Evolutionary conservation across 1,140 invertebrate species (phyloP).

Genomic region (Drosophila rhopaloa): DNA sequence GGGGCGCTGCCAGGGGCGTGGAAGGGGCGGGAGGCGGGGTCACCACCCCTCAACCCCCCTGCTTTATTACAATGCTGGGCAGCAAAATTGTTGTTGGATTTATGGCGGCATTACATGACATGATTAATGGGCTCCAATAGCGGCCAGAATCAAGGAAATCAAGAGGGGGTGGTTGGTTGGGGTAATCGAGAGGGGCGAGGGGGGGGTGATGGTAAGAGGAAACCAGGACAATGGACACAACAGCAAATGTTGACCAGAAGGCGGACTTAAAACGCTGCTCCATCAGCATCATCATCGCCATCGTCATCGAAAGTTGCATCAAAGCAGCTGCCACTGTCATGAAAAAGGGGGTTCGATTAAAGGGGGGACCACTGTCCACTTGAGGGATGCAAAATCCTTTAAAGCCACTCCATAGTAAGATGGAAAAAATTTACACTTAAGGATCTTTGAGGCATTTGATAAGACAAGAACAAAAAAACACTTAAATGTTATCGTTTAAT

Average conservation of each 20-base stretch:
- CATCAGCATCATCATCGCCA: conserved; percentile 33
- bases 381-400: not conserved
- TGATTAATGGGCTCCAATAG: conserved; percentile 74
- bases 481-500: too few species aligned
- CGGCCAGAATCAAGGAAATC: conserved; percentile 18
- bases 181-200: too few species aligned
- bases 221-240: conserved; percentile 53
- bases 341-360: not conserved
- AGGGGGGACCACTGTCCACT: not conserved
- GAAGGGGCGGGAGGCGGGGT: not conserved
- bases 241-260: conserved; percentile 53
- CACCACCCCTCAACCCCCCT: not conserved
- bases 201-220: not conserved
- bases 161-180: not conserved
- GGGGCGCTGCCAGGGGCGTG: conserved; percentile 1
- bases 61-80: conserved; percentile 47
- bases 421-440: not conserved
- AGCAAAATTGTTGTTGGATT: conserved; percentile 78
- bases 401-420: not conserved
- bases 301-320: conserved; percentile 23
- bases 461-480: too few species aligned
- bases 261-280: conserved; percentile 48
- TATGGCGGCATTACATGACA: conserved; percentile 82
- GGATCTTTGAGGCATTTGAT: too few species aligned
- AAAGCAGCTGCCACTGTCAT: conserved; percentile 33